phyloP scores from a whole-genome alignment of 2,888 invertebrate genomes.

The Hesperia comma region DNA sequence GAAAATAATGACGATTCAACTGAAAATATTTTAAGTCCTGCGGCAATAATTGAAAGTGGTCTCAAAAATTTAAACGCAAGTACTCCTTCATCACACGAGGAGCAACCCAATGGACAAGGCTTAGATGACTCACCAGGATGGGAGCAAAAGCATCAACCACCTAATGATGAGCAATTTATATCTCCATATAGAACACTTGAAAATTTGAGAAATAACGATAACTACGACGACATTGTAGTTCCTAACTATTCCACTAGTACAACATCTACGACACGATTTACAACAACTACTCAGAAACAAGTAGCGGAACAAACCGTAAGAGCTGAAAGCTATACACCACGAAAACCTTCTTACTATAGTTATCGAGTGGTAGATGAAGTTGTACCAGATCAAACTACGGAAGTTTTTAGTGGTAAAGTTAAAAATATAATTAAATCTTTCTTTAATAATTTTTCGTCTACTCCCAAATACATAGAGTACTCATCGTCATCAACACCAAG shows the following conservation, averaged over 20 bases:
- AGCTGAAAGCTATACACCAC: slow-evolving; percentile 49
- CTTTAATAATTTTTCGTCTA: slow-evolving; percentile 61
- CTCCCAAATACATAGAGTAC: slow-evolving; percentile 54
- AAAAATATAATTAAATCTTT: slow-evolving; percentile 73
- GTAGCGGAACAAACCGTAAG: slow-evolving; percentile 45
- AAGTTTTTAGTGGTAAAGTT: slow-evolving; percentile 69
- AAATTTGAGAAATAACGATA: slow-evolving; percentile 45
- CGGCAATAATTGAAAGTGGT: slow-evolving; percentile 54
- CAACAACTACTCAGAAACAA: slow-evolving; percentile 49
- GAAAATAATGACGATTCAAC: slow-evolving; percentile 53
- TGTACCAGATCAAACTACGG: slow-evolving; percentile 70
- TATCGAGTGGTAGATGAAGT: slow-evolving; percentile 70
- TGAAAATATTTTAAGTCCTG: slow-evolving; percentile 59
- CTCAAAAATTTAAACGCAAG: slow-evolving; percentile 50
- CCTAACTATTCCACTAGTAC: slow-evolving; percentile 55
- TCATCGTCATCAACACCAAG: slow-evolving; percentile 45
- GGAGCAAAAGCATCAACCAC: slow-evolving; percentile 48
- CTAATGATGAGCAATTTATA: slow-evolving; percentile 68
- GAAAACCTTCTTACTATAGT: slow-evolving; percentile 68
- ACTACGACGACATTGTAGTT: slow-evolving; percentile 46
- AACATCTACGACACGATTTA: slow-evolving; percentile 50
- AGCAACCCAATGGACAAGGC: slow-evolving; percentile 44
- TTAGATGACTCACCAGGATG: slow-evolving; percentile 44
- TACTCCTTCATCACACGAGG: slow-evolving; percentile 35
- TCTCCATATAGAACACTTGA: slow-evolving; percentile 73